Evolutionary conservation across 2,888 invertebrate genomes (phyloP).

Genomic region (Pristionchus maxplancki): DNA sequence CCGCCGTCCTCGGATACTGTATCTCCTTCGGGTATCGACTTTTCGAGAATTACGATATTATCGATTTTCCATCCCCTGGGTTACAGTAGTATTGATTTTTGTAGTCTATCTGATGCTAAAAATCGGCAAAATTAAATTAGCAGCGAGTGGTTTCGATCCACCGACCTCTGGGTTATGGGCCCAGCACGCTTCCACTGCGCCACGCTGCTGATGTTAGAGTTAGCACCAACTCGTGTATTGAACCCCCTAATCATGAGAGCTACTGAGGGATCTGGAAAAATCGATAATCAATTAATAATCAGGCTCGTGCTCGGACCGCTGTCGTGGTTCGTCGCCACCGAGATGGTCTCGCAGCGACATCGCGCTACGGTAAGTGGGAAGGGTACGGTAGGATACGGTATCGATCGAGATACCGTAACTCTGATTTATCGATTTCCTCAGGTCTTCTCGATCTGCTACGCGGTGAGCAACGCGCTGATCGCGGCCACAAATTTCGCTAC

Average conservation of each 20-base stretch:
- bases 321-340: slow-evolving; percentile 73
- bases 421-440: neutral
- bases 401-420: neutral
- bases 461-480: slow-evolving; percentile 71
- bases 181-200: slow-evolving; percentile 89
- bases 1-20: slow-evolving; percentile 64
- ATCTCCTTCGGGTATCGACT: slow-evolving; percentile 64
- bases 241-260: too few species aligned
- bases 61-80: neutral
- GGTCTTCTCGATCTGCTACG: slow-evolving; percentile 71
- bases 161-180: slow-evolving; percentile 93
- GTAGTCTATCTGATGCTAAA: neutral
- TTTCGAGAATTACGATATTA: neutral
- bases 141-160: slow-evolving; percentile 79
- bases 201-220: slow-evolving; percentile 83
- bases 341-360: slow-evolving; percentile 72
- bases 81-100: neutral
- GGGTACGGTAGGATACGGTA: neutral
- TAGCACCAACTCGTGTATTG: neutral
- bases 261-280: neutral
- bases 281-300: slow-evolving; percentile 23
- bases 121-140: slow-evolving; percentile 6
- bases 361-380: slow-evolving; percentile 61
- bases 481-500: slow-evolving; percentile 71
- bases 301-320: slow-evolving; percentile 71